Conservation (phyloP, 2,797 vertebrate species). For the Philypnodon macrostomus region DNA sequence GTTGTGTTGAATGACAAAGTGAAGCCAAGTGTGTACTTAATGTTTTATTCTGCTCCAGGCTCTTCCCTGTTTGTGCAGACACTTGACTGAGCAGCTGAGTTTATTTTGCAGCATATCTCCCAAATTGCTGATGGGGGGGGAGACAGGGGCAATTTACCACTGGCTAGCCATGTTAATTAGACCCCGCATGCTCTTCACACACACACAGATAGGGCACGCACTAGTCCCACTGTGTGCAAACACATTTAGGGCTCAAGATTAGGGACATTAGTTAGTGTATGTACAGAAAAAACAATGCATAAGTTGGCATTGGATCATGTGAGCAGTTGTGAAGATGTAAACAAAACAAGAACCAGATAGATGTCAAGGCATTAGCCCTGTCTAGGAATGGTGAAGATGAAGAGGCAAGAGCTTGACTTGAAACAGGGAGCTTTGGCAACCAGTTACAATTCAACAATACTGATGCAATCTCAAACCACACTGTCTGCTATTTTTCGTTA, state of each 20-base stretch:
- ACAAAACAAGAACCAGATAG: no score
- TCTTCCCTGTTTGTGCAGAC: conserved; percentile 37
- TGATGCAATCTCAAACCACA: no score
- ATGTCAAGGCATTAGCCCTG: no score
- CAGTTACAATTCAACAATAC: no score
- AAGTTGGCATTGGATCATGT: no score
- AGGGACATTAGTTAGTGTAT: conserved; percentile 11
- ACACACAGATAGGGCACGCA: conserved; percentile 34
- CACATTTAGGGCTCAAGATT: conserved; percentile 27
- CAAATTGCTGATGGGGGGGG: conserved; percentile 50
- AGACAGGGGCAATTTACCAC: conserved; percentile 54
- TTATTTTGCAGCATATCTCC: conserved; percentile 26
- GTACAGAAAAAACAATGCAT: no score
- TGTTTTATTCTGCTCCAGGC: conserved; percentile 29
- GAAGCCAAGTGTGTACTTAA: conserved; percentile 34
- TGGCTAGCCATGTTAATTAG: conserved; percentile 61
- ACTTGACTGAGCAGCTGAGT: conserved; percentile 37
- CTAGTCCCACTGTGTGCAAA: conserved; percentile 38
- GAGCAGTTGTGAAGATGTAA: no score
- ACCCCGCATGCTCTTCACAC: conserved; percentile 37
- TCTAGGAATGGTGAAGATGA: no score
- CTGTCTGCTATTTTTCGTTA: no score
- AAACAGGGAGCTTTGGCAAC: no score
- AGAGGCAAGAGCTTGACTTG: no score
- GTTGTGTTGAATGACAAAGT: conserved; percentile 42